Conservation (phyloP, 2,797 vertebrate species). For the Vipera latastei region DNA sequence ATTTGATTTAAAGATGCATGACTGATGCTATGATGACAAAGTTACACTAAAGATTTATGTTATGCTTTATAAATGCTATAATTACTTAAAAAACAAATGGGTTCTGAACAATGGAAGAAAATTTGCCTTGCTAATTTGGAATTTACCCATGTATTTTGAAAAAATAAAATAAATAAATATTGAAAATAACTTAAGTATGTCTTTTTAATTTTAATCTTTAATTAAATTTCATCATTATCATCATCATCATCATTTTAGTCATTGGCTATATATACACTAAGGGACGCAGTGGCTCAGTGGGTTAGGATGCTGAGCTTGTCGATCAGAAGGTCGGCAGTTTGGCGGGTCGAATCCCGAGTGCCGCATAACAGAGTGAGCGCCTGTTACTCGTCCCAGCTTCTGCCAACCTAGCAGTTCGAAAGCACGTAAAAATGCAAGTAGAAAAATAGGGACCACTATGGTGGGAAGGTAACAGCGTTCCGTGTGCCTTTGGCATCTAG, state of each 20-base stretch:
- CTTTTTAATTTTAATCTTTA: background rate
- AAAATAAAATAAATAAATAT: background rate
- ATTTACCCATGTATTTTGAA: background rate
- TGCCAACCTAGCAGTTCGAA: no score
- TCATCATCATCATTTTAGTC: background rate
- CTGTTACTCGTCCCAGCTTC: no score
- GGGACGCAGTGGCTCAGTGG: no score
- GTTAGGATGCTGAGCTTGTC: no score
- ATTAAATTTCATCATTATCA: background rate
- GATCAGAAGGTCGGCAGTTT: no score
- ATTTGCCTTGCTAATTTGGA: background rate
- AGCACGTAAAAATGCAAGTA: no score
- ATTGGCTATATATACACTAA: background rate
- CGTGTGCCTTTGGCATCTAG: no score
- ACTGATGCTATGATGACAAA: conserved; percentile 12
- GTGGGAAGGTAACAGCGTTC: no score
- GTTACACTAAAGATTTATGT: background rate
- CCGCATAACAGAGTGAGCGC: no score
- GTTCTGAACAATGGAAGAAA: background rate
- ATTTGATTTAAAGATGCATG: conserved; percentile 31
- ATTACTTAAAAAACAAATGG: conserved; percentile 15
- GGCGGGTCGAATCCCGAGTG: no score
- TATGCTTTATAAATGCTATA: background rate
- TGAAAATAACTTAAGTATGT: background rate
- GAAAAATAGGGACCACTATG: no score